Base-by-base conservation (phyloP, 2,888 invertebrate species). In the Strigamia maritima region DNA sequence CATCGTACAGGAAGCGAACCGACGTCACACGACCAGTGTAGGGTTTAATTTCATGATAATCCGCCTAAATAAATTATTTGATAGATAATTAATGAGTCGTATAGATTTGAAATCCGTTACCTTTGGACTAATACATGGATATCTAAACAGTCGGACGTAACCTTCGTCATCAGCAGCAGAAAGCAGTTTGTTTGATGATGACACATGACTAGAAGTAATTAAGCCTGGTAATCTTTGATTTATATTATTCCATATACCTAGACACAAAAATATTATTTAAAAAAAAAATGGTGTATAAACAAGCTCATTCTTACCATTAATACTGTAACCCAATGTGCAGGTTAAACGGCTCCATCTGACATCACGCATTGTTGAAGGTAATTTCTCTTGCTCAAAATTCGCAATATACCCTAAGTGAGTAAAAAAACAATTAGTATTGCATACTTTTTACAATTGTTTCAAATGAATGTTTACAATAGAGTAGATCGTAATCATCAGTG, bases 141-240 rank as follows among this genome's bases (percentile, higher is more conserved):
- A 94, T 90, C 93, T 92, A 87, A 94, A 95, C 75, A 95, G 88
- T 78, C 95, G 89, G 22, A 97, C 86, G 84, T 94, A 92, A 38
- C 97, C 97, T 84, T 94, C 94, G n/a, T 93, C 92, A 84, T 96
- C 95, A 8, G 96, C 96, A 65, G 92, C 91, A 38, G 93, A 90
- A 1, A 96, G 87, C 82, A 94, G 90, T 84, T 95, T 94, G 81
- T 94, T 93, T 6, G 93, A 92, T 0, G 93, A 91, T 16, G 94
- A 92, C 81, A 94, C 90, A 86, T 93, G 93, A 12, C 93, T 92
- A 1, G 94, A 92, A 65, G 93, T 91, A 81, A 94, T 90, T 75
- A 94, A 89, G n/a, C 93, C 92, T 35, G 92, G 92, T 89, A 92
- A 91, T 40, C 93, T 93, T 84, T 94, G 94, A 86, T 93, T 94